Evolutionary conservation across 2,888 invertebrate genomes (phyloP), one percentile per base, ranked within the genome.

Genomic region (Euplagia quadripunctaria): DNA sequence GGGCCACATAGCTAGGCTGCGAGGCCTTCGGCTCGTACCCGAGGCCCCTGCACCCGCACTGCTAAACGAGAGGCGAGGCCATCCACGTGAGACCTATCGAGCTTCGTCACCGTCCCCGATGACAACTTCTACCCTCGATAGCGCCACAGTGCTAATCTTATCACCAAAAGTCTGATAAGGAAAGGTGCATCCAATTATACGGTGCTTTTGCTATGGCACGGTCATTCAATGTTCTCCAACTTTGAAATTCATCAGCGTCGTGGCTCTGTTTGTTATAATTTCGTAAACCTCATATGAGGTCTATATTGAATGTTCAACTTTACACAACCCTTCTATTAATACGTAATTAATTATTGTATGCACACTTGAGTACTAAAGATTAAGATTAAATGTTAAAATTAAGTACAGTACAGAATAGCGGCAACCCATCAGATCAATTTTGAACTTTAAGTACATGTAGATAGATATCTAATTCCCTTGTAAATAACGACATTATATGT

Each of bases 1-100:
- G 99, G 99, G 97, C 98, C 93, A 98, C 98, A 97, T 98, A 98
- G 98, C 97, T 94, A 92, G 92, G 93, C 94, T 89, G 91, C 79
- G 94, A 95, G 93, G 95, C 93, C 95, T 96, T 94, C 93, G 96
- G 95, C 79, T 83, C 93, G 75, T 94, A 94, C 88, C 94, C 95
- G 89, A 94, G 94, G 95, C 95, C 95, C 87, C 88, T 96, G 81
- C 94, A 95, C 89, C 96, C 95, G 93, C 96, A 96, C 95, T 95
- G 95, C 94, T 96, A 92, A 88, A 83, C 84, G 84, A 87, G 82
- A 79, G 75, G 77, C 85, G 83, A 79, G 70, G 81, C 75, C 82
- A 78, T 83, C 82, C 80, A 82, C 79, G 82, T 80, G 85, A 64
- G 70, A 71, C 73, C 73, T 85, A 86, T 86, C 92, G 91, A 92